phyloP scores from a whole-genome alignment of 2,113 vertebrate genomes.

The Sceloporus tristichus region DNA sequence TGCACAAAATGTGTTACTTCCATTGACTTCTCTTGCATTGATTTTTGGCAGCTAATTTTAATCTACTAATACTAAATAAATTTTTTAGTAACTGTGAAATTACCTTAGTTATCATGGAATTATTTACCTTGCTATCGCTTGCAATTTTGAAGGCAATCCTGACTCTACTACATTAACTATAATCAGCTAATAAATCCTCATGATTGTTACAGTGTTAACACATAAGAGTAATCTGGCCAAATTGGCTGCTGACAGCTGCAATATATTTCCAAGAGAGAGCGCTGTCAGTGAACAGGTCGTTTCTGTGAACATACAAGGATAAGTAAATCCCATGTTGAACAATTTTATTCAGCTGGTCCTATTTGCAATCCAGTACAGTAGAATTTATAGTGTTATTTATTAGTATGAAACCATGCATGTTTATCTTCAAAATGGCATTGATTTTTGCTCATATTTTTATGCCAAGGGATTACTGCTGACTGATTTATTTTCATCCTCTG shows the following conservation, averaged over 20 bases:
- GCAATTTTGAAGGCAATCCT: not conserved
- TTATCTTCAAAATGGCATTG: constrained; percentile 76
- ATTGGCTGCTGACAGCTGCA: constrained; percentile 82
- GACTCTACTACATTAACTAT: constrained; percentile 52
- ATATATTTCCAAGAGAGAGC: constrained; percentile 83
- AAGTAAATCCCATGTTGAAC: constrained; percentile 77
- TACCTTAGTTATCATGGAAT: constrained; percentile 76
- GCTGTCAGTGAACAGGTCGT: constrained; percentile 79
- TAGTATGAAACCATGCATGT: constrained; percentile 70
- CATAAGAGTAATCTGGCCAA: constrained; percentile 81
- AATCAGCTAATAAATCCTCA: constrained; percentile 82
- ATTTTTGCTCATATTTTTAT: constrained; percentile 68
- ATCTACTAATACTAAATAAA: constrained; percentile 51
- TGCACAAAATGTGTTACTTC: constrained; percentile 25
- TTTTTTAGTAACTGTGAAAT: constrained; percentile 68
- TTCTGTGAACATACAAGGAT: constrained; percentile 74
- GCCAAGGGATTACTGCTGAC: constrained; percentile 46
- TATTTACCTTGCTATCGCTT: constrained; percentile 74
- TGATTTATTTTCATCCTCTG: constrained; percentile 50
- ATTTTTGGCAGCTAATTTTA: constrained; percentile 51
- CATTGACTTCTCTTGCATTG: not conserved
- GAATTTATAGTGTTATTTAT: constrained; percentile 77
- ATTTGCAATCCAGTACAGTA: constrained; percentile 68
- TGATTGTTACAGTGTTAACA: constrained; percentile 80
- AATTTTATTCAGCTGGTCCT: constrained; percentile 74